Base-by-base conservation (phyloP, 1,140 invertebrate genomes). In the Aphidius ervi region DNA sequence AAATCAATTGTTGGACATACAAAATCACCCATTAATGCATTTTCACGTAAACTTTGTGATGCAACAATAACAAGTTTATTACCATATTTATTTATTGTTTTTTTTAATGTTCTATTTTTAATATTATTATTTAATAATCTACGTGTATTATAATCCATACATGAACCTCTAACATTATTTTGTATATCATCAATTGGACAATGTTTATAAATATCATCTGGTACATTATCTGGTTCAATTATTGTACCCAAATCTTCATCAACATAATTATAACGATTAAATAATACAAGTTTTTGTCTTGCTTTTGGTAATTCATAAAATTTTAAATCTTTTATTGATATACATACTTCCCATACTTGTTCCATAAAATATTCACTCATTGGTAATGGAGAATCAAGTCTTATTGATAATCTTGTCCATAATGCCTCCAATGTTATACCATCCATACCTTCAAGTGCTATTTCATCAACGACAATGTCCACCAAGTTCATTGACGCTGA, bases 361-460 rank as follows among this genome's bases (percentile, higher is more conserved):
- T 79, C 67, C 68, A 78, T 77, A 2, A 85, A 69, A 52, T 67
- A 40, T 7, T 71, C 63, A 1, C 75, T 50, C 3, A 83, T 59
- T 4, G 78, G 73, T 6, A 69, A 56, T 4, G 69, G 47, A 48
- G 76, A 65, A 6, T 78, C 67, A 3, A 83, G 62, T 42, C 74
- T 66, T 4, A 69, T 60, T 31, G 73, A 63, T 46, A 86, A 62
- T 65, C 84, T 70, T 46, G 75, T 68, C 82, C 82, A 85, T 47
- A 85, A 67, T 65, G 79, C 84, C 81, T 88, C 80, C 47, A 90
- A 66, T 49, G 89, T 91, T 47, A 91, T 89, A 46, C 91, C 91
- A 77, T 93, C 89, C 37, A 93, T 75, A 4, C 91, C 91, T 80
- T 93, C 91, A 5, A 93, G 78, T 5, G 87, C 86, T 65, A 93